Evolutionary conservation across 2,797 vertebrate species (phyloP).

Genomic region (Miichthys miiuy): DNA sequence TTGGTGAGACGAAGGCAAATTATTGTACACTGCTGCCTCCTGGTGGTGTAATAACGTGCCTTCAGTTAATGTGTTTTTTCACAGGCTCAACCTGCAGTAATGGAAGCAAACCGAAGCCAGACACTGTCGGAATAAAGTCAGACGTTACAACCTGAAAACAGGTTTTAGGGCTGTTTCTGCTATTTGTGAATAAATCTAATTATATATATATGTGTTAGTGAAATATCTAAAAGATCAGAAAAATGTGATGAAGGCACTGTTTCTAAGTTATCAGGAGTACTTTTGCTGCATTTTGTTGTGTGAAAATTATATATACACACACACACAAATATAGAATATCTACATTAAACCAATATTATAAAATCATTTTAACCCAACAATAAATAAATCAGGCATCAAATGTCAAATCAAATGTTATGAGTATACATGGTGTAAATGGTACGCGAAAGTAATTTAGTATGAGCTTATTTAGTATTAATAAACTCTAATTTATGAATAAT

Average conservation of each 20-base stretch:
- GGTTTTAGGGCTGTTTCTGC: background rate
- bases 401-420: background rate
- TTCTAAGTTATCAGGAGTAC: background rate
- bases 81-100: slow-evolving; percentile 43
- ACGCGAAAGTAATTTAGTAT: background rate
- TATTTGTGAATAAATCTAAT: background rate
- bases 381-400: slow-evolving; percentile 14
- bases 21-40: slow-evolving; percentile 61
- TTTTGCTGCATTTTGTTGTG: background rate
- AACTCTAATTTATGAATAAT: background rate
- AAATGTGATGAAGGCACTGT: background rate
- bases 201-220: background rate
- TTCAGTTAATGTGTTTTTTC: slow-evolving; percentile 37
- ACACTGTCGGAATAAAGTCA: slow-evolving; percentile 1
- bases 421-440: background rate
- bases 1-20: slow-evolving; percentile 37
- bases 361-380: background rate
- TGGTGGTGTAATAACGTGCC: slow-evolving; percentile 68
- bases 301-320: background rate
- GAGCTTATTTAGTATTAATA: slow-evolving; percentile 4
- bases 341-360: background rate
- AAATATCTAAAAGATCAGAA: background rate
- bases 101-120: slow-evolving; percentile 18
- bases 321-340: background rate
- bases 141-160: slow-evolving; percentile 3